Conservation (phyloP, 2,888 invertebrate species). For the Heliconius sara region DNA sequence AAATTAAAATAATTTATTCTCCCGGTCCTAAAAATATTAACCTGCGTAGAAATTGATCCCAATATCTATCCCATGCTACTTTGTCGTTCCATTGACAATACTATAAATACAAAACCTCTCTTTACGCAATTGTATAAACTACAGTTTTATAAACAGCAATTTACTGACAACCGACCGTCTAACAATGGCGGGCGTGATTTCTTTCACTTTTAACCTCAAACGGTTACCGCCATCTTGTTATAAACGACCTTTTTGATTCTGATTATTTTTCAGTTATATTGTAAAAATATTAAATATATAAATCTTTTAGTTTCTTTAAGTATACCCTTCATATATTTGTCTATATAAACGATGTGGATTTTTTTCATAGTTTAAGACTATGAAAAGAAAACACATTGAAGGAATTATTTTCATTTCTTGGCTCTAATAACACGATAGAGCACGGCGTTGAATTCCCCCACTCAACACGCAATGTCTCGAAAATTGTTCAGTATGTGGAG, state of each 20-base stretch:
- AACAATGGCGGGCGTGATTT: slow-evolving; percentile 70
- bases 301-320: too few relatives aligned
- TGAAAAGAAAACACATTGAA: too few relatives aligned
- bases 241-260: slow-evolving; percentile 48
- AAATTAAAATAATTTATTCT: too few relatives aligned
- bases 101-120: neutral
- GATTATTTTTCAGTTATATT: neutral
- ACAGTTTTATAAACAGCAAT: slow-evolving; percentile 22
- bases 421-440: neutral
- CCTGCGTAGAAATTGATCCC: neutral
- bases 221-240: slow-evolving; percentile 52
- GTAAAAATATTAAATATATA: neutral
- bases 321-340: too few relatives aligned
- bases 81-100: neutral
- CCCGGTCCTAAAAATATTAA: too few relatives aligned
- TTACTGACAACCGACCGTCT: slow-evolving; percentile 40
- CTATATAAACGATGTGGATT: too few relatives aligned
- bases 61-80: neutral
- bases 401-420: neutral
- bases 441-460: too few relatives aligned
- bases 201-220: slow-evolving; percentile 77
- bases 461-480: too few relatives aligned
- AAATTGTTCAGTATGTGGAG: too few relatives aligned
- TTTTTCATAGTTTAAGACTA: too few relatives aligned
- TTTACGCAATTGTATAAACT: neutral